Percentiles rank a stretch among this genome's conserved stretches.
Evolutionary conservation across 2,888 invertebrate genomes (phyloP).

Genomic region (Xestia c-nigrum): DNA sequence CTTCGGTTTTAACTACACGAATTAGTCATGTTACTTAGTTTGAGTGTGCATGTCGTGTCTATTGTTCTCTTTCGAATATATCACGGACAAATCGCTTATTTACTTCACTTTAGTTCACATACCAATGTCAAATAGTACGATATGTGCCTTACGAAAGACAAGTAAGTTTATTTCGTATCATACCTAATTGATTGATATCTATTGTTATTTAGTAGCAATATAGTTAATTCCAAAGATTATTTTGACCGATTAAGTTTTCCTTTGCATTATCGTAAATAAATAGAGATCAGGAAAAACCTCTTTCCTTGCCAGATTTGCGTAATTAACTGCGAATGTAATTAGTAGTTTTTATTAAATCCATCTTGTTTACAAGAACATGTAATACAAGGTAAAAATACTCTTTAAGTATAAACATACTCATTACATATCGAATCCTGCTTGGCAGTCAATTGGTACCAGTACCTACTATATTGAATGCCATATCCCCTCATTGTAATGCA

Average conservation of each 20-base stretch:
- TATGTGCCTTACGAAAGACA: conserved; percentile 28
- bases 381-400: background rate
- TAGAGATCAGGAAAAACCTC: background rate
- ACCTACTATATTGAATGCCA: conserved; percentile 8
- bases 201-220: conserved; percentile 16
- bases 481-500: conserved; percentile 29
- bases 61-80: conserved; percentile 28
- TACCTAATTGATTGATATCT: background rate
- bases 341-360: background rate
- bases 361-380: background rate
- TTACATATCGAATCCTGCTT: conserved; percentile 6
- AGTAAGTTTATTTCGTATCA: conserved; percentile 34
- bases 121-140: conserved; percentile 42
- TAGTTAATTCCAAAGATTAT: conserved; percentile 32
- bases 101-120: background rate
- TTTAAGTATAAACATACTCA: conserved; percentile 12
- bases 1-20: conserved; percentile 29
- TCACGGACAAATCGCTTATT: conserved; percentile 17
- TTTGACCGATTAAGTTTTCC: conserved; percentile 17
- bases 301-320: background rate
- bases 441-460: conserved; percentile 19
- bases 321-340: background rate
- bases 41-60: conserved; percentile 42
- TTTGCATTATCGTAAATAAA: conserved; percentile 16
- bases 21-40: conserved; percentile 54